Evolutionary conservation across 2,113 vertebrate species (phyloP).

Genomic region (Mionectes macconnelli): DNA sequence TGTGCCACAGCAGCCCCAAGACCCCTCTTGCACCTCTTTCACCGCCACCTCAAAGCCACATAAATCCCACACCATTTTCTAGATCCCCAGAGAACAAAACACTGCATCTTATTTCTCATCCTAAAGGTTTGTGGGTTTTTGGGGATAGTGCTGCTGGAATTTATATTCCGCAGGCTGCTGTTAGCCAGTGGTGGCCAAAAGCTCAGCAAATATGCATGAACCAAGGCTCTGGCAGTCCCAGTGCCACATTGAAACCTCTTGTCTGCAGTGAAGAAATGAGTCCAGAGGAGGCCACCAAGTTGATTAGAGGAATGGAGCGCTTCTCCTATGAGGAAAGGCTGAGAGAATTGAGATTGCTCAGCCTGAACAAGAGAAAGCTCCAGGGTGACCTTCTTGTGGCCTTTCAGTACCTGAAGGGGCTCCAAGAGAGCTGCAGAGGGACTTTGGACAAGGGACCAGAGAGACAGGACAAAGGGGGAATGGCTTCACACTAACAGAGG

Average conservation of each 20-base stretch:
- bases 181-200: not conserved
- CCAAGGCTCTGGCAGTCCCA: accelerated
- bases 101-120: not conserved
- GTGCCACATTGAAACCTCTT: not conserved
- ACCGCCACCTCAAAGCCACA: not conserved
- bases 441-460: not conserved
- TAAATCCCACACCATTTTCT: not conserved
- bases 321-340: not conserved
- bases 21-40: not conserved
- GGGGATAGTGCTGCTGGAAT: not conserved
- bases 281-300: not conserved
- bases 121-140: not conserved
- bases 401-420: not conserved
- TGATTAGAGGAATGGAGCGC: not conserved
- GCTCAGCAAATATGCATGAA: not conserved
- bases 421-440: not conserved
- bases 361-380: not conserved
- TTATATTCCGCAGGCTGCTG: not conserved
- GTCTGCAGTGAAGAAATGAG: accelerated
- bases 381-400: not conserved
- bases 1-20: not conserved
- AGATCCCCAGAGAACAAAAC: not conserved
- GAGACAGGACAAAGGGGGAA: not conserved
- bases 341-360: not conserved
- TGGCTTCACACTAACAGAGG: not conserved